Percentiles rank a stretch among this genome's conserved stretches.
Conservation (phyloP, 2,888 invertebrate species). For the Diabrotica balteata region DNA sequence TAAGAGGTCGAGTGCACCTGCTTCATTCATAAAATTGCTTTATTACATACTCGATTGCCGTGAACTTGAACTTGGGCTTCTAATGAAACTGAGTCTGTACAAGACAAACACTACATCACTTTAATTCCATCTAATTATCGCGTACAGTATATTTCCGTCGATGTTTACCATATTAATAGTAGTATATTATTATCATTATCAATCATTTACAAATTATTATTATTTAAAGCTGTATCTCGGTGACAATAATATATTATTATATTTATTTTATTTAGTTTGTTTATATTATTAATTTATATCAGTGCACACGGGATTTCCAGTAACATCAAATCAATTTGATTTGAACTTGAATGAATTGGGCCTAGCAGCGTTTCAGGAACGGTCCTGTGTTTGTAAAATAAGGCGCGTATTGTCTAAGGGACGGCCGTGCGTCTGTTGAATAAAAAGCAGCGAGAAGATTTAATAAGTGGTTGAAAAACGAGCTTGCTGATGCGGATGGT, state of each 20-base stretch:
- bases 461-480: conserved; percentile 21
- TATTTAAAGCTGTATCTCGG: too few relatives aligned
- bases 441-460: conserved; percentile 13
- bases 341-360: too few relatives aligned
- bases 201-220: background rate
- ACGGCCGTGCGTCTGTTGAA: conserved; percentile 17
- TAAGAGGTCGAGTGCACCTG: conserved; percentile 47
- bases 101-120: conserved; percentile 15
- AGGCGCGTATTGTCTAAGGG: conserved; percentile 1
- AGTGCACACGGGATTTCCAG: too few relatives aligned
- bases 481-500: conserved; percentile 12
- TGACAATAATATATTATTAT: too few relatives aligned
- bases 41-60: conserved; percentile 55
- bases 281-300: too few relatives aligned
- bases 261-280: too few relatives aligned
- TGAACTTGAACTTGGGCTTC: conserved; percentile 61
- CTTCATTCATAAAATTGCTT: conserved; percentile 56
- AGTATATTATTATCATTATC: background rate
- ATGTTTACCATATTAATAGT: background rate
- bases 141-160: background rate
- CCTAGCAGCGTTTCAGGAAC: too few relatives aligned
- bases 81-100: conserved; percentile 59
- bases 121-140: background rate
- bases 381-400: background rate
- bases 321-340: too few relatives aligned